Base-by-base conservation (phyloP, 2,888 invertebrate species). In the Zhuqinia jingwanae region DNA sequence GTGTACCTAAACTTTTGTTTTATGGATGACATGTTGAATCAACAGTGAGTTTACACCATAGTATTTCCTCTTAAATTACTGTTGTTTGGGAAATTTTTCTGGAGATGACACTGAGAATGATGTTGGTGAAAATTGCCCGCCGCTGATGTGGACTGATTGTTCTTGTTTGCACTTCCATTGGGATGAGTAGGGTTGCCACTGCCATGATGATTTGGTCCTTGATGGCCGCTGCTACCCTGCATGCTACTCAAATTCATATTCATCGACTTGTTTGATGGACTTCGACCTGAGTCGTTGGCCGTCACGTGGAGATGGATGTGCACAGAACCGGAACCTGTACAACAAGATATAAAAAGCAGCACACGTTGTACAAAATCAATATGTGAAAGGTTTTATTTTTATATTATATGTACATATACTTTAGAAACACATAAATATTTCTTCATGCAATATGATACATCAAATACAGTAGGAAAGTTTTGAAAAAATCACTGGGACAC, bases 231-330 rank as follows among this genome's bases (percentile, higher is more conserved):
- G 20, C 56, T 36, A 42, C 17, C 70, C 17, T 30, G 30, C 17
- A 13, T 15, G 36, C n/a, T 80, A 80, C 68, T 80, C 70, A 68
- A 80, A 70, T 42, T 80, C 80, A 56, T 80, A 80, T 80, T 80
- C 80, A 45, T 80, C 80, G 70, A 80, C 80, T 68, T 80, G 80
- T 80, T 80, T 80, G 70, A 80, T 65, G 68, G 80, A 22, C 70
- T 80, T 80, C 68, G 68, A 0, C 80, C 70, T 30, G 56, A 42
- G 10, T 86, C 84, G 82, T 89, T 83, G 76, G 85, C 88, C 85
- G 88, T 76, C 36, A 89, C 88, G 77, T 90, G 89, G 22, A 89
- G 85, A 36, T 89, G 90, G 82, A 89, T 89, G 85, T 89, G 89
- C 17, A 88, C 88, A 22, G 78, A 86, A 83, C 88, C 82, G 25